Evolutionary conservation across 2,888 invertebrate species (phyloP), one percentile per base, ranked within the genome.

Genomic region (Euzophera pinguis): DNA sequence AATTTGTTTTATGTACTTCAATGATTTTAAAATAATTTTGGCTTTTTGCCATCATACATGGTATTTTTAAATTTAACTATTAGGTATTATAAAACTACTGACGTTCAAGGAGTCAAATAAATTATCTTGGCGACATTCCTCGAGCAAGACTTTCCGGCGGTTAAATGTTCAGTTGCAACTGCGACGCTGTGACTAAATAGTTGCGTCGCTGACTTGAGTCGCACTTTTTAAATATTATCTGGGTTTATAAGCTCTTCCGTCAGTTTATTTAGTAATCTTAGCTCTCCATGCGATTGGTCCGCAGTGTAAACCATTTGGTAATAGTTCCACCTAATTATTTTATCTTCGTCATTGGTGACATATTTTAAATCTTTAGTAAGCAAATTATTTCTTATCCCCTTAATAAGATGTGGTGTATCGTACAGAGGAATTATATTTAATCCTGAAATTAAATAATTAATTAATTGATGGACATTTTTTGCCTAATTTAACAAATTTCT

Each of bases 181-280:
- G 66, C 65, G 6, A 69, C 61, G 39, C 64, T 62, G 35, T 67
- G 68, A 27, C 68, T 72, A 35, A 72, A 66, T 6, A 71, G 1
- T 54, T 72, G 66, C 7, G 65, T 52, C 1, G 67, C 67, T 2
- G 48, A n/a, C 34, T 66, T 67, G 0, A 67, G 68, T 1, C 56
- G 47, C 64, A 68, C 69, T 60, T 68, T 69, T 2, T 64, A 62
- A 8, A 62, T 64, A 61, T 67, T 68, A 9, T 62, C 52, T 0
- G 55, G 51, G 29, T 59, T 52, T 1, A 64, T 14, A n/a, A 63
- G 66, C 35, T 64, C 65, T 8, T 69, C 66, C 0, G 69, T 69
- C 0, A 68, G 1, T 50, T 69, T 72, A 0, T 39, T 14, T 39
- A 29, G 7, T 14, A 39, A 14, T 39, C 13, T 8, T 8, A 12